phyloP scores from a whole-genome alignment of 1,140 invertebrate species.

The Macrobrachium rosenbergii region DNA sequence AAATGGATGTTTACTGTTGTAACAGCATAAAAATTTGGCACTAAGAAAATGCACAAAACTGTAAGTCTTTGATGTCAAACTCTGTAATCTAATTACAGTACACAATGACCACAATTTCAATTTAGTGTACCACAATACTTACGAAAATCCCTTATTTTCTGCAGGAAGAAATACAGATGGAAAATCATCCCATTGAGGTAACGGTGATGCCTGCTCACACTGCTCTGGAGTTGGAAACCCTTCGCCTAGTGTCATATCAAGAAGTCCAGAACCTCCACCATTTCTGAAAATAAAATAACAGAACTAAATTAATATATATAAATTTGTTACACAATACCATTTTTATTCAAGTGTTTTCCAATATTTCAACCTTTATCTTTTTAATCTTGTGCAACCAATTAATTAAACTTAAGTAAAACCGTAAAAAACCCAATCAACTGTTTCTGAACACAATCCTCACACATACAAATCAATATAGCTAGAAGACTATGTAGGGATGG shows the following conservation, averaged over 20 bases:
- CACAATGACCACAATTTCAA: neutral
- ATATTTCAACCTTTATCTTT: too few relatives aligned
- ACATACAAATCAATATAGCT: too few relatives aligned
- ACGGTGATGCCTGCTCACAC: slow-evolving; percentile 66
- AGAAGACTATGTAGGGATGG: too few relatives aligned
- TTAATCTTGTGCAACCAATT: too few relatives aligned
- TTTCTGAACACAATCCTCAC: too few relatives aligned
- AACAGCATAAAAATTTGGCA: too few relatives aligned
- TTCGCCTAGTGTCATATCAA: slow-evolving; percentile 46
- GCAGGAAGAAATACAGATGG: slow-evolving; percentile 78
- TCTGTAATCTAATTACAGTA: neutral
- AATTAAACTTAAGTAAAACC: too few relatives aligned
- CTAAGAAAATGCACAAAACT: too few relatives aligned
- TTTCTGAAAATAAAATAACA: slow-evolving; percentile 38
- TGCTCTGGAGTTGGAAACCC: slow-evolving; percentile 49
- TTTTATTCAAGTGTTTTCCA: too few relatives aligned
- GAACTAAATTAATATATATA: neutral
- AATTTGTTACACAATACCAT: neutral
- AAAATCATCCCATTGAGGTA: slow-evolving; percentile 70
- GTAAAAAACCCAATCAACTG: too few relatives aligned
- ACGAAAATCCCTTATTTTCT: slow-evolving; percentile 84
- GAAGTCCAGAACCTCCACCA: slow-evolving; percentile 48
- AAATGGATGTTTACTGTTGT: too few relatives aligned
- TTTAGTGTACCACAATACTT: slow-evolving; percentile 68
- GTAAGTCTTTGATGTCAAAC: neutral